Base-by-base conservation (phyloP, 1,140 invertebrate species). In the Tribolium castaneum region DNA sequence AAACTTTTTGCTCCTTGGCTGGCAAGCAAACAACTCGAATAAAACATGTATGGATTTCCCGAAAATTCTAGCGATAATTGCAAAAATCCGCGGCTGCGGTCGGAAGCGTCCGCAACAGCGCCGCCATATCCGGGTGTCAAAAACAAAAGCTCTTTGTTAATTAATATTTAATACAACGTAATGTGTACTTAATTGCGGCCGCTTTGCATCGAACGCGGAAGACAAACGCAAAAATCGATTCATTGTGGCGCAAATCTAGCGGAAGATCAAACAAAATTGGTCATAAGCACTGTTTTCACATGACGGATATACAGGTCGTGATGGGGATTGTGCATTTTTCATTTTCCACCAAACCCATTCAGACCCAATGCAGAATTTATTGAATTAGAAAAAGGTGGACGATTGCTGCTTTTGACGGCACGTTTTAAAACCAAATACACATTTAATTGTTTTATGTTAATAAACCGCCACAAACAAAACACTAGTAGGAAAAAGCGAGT, bases 121-220 rank as follows among this genome's bases (percentile, higher is more conserved):
- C 54, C 3, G 19, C n/a, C 30, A 59, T 59, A 22, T 22, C n/a
- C n/a, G 14, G 19, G 54, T 59, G 54, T 59, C 54, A 59, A 59
- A 59, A 59, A 25, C 54, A 59, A 59, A 22, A 25, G 54, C 54
- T 59, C 54, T 59, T 59, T 59, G 54, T 59, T 59, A 59, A 59
- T 59, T 59, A 59, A 59, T 59, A 59, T 59, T 59, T 25, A 59
- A 25, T 59, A 9, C 25, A 19, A 25, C n/a, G 54, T 59, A 22
- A 25, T n/a, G 19, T 13, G 52, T 3, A 54, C 14, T 54, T 54
- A 59, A 22, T 10, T 59, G 54, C 25, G 19, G 19, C 3, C 14
- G 19, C 14, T 59, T 59, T 22, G 54, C 1, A 13, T 52, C 2
- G 10, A 7, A 13, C 6, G 6, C 16, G 51, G 39, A 45, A 45